Conservation (phyloP, 2,797 vertebrate genomes). For the Setipinna tenuifilis region DNA sequence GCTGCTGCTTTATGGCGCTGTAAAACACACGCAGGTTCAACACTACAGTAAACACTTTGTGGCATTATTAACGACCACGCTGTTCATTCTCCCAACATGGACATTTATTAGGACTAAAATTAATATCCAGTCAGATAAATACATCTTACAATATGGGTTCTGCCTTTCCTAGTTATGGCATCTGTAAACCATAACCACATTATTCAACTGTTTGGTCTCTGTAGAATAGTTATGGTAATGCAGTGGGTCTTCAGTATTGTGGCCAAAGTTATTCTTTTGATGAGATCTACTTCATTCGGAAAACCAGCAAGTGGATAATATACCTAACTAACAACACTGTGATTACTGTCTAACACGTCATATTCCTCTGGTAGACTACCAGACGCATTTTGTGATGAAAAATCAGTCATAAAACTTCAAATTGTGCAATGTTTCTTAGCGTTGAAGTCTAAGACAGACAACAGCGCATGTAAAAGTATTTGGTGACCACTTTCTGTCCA, state of each 20-base stretch:
- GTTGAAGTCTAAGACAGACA: background rate
- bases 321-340: too few species aligned
- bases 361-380: too few species aligned
- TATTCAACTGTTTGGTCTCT: background rate
- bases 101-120: conserved; percentile 35
- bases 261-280: too few species aligned
- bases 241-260: too few species aligned
- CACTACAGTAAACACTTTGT: conserved; percentile 4
- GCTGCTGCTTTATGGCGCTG: conserved; percentile 41
- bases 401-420: too few species aligned
- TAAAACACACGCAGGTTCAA: conserved; percentile 31
- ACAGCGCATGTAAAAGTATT: background rate
- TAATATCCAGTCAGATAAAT: conserved; percentile 22
- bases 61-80: background rate
- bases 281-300: too few species aligned
- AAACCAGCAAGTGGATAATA: too few species aligned
- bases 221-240: too few species aligned
- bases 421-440: too few species aligned
- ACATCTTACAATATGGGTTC: conserved; percentile 22
- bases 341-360: too few species aligned
- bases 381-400: too few species aligned
- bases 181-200: conserved; percentile 7
- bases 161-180: conserved; percentile 14
- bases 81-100: conserved; percentile 27
- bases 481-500: background rate